These are phyloP conservation scores for Apodemia zela DNA, from an alignment of 2,888 invertebrate genomes.

Conservation along the genomic window DNA sequence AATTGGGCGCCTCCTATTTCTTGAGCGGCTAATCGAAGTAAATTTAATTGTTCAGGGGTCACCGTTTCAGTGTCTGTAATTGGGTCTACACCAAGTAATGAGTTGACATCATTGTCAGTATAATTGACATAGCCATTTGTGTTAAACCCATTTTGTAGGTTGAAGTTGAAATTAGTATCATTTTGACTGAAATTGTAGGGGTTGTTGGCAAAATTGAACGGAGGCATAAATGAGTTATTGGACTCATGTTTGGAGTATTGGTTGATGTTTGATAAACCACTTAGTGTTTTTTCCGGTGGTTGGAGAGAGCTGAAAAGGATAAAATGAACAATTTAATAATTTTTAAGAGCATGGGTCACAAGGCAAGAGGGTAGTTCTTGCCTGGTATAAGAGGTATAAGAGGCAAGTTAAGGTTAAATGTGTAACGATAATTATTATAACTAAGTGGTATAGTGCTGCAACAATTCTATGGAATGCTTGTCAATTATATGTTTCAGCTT, in stretches of 20 bases:
- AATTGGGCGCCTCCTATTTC: conserved; percentile 74
- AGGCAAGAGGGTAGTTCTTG: too few relatives aligned
- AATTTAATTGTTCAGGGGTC: conserved; percentile 67
- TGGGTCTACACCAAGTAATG: conserved; percentile 55
- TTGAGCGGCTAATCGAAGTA: conserved; percentile 72
- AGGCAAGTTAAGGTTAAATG: too few relatives aligned
- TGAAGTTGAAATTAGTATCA: conserved; percentile 59
- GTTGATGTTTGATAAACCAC: conserved; percentile 40
- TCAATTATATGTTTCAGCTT: too few relatives aligned
- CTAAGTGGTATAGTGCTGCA: too few relatives aligned
- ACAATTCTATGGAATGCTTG: too few relatives aligned
- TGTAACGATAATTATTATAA: too few relatives aligned
- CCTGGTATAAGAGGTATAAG: neutral
- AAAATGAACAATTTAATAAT: neutral
- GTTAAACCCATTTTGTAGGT: conserved; percentile 57
- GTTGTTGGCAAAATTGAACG: conserved; percentile 52
- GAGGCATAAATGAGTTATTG: conserved; percentile 45
- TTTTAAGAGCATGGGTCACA: neutral
- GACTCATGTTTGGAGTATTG: conserved; percentile 57
- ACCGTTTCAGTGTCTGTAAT: conserved; percentile 52
- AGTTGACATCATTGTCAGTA: conserved; percentile 54
- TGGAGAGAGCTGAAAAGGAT: conserved; percentile 54
- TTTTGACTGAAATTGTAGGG: conserved; percentile 55
- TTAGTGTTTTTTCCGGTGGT: conserved; percentile 63
- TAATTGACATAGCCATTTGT: conserved; percentile 62